Percentiles rank a stretch among this genome's conserved stretches.
These are phyloP conservation scores for Pararge aegeria DNA, from an alignment of 1,140 invertebrate species.

Conservation along the genomic window DNA sequence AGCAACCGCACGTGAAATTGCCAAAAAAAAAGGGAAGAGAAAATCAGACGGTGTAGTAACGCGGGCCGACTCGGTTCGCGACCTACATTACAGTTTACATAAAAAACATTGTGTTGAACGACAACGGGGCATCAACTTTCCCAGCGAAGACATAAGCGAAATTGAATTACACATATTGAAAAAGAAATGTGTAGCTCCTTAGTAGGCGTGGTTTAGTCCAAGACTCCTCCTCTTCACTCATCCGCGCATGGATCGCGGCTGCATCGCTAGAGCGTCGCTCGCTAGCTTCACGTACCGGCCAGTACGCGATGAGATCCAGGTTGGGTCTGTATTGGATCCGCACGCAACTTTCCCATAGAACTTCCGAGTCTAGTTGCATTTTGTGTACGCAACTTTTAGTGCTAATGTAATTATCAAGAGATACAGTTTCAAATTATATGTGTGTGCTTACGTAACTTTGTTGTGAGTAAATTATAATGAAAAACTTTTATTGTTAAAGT, in stretches of 20 bases:
- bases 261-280: constrained; percentile 47
- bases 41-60: constrained; percentile 64
- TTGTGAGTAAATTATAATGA: background rate
- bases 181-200: constrained; percentile 79
- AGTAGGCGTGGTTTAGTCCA: constrained; percentile 70
- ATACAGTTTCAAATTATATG: background rate
- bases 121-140: constrained; percentile 78
- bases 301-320: constrained; percentile 46
- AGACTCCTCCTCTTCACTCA: constrained; percentile 68
- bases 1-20: constrained; percentile 70
- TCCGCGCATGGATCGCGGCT: constrained; percentile 59
- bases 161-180: constrained; percentile 80
- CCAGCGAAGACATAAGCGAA: constrained; percentile 79
- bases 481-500: constrained; percentile 38
- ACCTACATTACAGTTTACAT: constrained; percentile 79
- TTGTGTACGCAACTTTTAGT: constrained; percentile 21
- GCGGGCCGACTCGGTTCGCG: constrained; percentile 66
- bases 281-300: constrained; percentile 41
- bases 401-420: constrained; percentile 19
- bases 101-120: constrained; percentile 79
- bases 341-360: constrained; percentile 50
- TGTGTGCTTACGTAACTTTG: background rate
- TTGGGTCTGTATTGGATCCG: constrained; percentile 42
- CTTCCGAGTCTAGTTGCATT: constrained; percentile 9
- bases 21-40: constrained; percentile 54